A percentile compares a stretch with the other conserved stretches of the same genome.
These are phyloP conservation scores for Diadophis punctatus DNA, from an alignment of 2,113 vertebrate species.

Conservation along the genomic window DNA sequence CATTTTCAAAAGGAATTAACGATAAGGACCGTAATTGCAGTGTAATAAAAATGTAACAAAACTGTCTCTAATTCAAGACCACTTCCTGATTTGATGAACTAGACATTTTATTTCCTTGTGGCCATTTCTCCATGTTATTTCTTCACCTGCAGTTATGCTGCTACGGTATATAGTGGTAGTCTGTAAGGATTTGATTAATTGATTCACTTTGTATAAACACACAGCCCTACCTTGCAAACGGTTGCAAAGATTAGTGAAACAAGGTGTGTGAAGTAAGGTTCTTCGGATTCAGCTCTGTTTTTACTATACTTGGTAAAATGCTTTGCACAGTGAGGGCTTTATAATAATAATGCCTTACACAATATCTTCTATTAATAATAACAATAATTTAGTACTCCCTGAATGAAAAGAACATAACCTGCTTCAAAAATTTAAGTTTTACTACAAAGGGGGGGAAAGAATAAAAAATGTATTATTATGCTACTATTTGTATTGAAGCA, in stretches of 20 bases:
- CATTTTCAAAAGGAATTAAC: not conserved
- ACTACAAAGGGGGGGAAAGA: not conserved
- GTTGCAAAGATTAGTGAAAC: not conserved
- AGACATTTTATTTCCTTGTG: not conserved
- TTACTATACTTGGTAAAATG: not conserved
- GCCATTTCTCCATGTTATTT: not conserved
- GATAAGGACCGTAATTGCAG: not conserved
- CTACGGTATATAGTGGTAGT: not conserved
- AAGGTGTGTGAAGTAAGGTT: not conserved
- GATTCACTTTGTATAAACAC: not conserved
- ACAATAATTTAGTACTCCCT: not conserved
- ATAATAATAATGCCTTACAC: not conserved
- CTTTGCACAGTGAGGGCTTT: not conserved
- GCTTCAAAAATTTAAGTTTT: not conserved
- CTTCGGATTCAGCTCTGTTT: not conserved
- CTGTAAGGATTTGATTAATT: not conserved
- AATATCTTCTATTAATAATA: not conserved
- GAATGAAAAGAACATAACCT: not conserved
- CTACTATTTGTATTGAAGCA: not conserved
- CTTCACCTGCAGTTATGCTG: not conserved
- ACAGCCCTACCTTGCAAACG: not conserved
- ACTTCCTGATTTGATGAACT: not conserved
- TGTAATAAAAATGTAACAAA: not conserved
- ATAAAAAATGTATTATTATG: not conserved
- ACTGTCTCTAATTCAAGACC: not conserved